These are phyloP conservation scores for Callionymus lyra DNA, from an alignment of 2,113 vertebrate species.

Conservation along the genomic window DNA sequence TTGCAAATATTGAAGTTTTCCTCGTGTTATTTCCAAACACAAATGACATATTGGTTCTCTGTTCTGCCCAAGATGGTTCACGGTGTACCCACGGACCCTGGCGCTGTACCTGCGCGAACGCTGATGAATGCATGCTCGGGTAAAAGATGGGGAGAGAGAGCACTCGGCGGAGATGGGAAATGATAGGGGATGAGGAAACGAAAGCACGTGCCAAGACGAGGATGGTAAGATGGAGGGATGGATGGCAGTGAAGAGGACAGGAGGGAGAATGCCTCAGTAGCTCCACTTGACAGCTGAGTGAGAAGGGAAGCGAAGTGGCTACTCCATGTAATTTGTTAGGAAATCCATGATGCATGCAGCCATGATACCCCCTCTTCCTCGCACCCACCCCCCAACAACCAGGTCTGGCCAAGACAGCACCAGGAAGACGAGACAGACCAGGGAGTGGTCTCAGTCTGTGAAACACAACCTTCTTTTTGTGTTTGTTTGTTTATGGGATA, in stretches of 20 bases:
- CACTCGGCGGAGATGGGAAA: conserved; percentile 24
- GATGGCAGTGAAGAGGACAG: conserved; percentile 37
- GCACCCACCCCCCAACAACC: no score
- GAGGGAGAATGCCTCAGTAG: conserved; percentile 51
- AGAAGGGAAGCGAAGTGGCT: conserved; percentile 62
- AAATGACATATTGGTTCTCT: no score
- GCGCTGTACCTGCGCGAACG: conserved; percentile 1
- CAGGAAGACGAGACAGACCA: conserved; percentile 13
- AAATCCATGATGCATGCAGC: conserved; percentile 59
- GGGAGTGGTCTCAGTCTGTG: not conserved
- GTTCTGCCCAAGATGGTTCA: no score
- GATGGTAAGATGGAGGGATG: conserved; percentile 22
- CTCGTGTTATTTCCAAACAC: no score
- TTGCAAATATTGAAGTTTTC: no score
- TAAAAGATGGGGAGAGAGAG: conserved; percentile 15
- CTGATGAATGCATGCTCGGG: conserved; percentile 19
- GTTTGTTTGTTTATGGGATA: no score
- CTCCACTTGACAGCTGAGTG: conserved; percentile 68
- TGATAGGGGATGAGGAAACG: conserved; percentile 4
- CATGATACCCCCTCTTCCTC: conserved; percentile 54
- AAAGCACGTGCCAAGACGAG: conserved; percentile 14
- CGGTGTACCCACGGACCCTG: no score
- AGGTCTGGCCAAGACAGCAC: conserved; percentile 33
- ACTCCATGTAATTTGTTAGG: conserved; percentile 68
- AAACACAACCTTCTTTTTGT: no score